phyloP scores from a whole-genome alignment of 92 coral and sea anemone genomes.

The Heteractis magnifica region DNA sequence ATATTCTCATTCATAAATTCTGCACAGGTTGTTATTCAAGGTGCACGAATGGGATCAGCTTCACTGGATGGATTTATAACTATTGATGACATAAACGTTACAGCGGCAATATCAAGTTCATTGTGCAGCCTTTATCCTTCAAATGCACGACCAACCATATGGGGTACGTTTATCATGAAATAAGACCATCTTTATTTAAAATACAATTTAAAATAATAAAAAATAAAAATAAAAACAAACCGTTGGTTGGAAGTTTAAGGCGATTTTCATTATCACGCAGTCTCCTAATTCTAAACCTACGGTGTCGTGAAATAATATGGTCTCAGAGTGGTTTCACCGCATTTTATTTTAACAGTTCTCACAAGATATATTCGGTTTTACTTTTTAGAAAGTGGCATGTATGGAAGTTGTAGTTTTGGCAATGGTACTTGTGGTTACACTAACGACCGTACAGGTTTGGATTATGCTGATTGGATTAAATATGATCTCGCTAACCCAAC shows the following conservation, averaged over 20 bases:
- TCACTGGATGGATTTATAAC: background rate
- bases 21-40: background rate
- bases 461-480: constrained; percentile 5
- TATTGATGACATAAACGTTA: background rate
- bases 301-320: no score
- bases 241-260: no score
- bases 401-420: constrained; percentile 38
- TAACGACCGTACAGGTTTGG: constrained; percentile 1
- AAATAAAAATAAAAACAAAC: no score
- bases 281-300: no score
- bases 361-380: background rate
- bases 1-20: no score
- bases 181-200: no score
- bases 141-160: background rate
- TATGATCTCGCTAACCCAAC: background rate
- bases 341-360: no score
- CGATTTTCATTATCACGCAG: no score
- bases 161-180: background rate
- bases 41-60: background rate
- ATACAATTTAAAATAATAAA: no score
- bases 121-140: background rate
- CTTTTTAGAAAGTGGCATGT: background rate
- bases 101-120: background rate
- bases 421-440: constrained; percentile 32
- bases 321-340: no score